Base-by-base conservation (phyloP, 1,140 invertebrate species). In the Drosophila orosa region DNA sequence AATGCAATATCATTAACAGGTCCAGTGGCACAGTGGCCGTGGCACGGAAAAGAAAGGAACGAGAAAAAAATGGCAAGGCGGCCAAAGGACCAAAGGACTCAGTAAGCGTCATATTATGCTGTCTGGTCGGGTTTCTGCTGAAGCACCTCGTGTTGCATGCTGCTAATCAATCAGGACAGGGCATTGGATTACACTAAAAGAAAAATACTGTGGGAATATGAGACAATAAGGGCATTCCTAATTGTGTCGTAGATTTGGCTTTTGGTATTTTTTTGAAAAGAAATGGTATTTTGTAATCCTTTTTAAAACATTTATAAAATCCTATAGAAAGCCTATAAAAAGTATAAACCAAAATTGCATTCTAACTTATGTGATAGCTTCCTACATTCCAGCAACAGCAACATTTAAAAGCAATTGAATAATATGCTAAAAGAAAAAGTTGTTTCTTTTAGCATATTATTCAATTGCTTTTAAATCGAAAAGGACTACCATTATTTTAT, bases 81-180 rank as follows among this genome's bases (percentile, higher is more conserved):
- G 55, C 33, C 25, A 44, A 61, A 65, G 25, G 45, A 48, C 56
- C 67, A 39, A 55, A 42, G 60, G 59, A 76, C 74, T 80, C 75
- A 69, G 79, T 74, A 89, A 78, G 63, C 67, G 44, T 60, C 75
- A 83, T 52, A 77, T 89, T 86, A 86, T 87, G 83, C 84, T 77
- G 85, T 83, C 83, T 76, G 66, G 71, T 82, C 62, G 75, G 81
- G 76, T 65, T 74, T 89, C 65, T 44, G 62, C 68, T 76, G 75
- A 89, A 89, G 85, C 84, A 89, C 80, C 76, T 89, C 74, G 69
- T 89, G 84, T 89, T 89, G 84, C 81, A 86, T 81, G 75, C 79
- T 65, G 77, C 84, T 89, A 89, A 89, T 89, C 84, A 89, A 89
- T 89, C 80, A 84, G 77, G 85, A 68, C 75, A 68, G 75, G 68